Evolutionary conservation across 2,797 vertebrate genomes (phyloP).

Genomic region (Pteronotus mesoamericanus): DNA sequence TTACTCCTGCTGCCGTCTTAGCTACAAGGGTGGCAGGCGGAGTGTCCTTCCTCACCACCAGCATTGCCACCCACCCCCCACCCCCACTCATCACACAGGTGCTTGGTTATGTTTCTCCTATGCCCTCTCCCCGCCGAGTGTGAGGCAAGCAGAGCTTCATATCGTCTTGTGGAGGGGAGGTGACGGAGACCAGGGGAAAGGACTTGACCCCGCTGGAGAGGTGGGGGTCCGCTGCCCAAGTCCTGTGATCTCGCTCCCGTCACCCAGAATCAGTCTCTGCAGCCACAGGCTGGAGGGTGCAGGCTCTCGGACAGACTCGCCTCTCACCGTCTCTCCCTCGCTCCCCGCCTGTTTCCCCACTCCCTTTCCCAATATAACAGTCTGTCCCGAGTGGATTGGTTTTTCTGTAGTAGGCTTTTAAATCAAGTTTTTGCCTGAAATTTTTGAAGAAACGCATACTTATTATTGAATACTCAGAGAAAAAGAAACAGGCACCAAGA

Average conservation of each 20-base stretch:
- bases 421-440: neutral
- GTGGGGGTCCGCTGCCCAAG: neutral
- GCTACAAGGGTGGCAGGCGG: neutral
- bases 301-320: accelerated
- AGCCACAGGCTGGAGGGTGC: neutral
- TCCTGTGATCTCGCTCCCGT: accelerated
- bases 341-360: neutral
- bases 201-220: neutral
- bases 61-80: neutral
- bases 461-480: neutral
- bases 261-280: accelerated
- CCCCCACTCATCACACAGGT: accelerated
- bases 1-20: no score
- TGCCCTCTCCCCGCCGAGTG: accelerated
- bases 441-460: neutral
- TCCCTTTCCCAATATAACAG: neutral
- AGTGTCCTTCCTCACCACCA: neutral
- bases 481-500: neutral
- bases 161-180: neutral
- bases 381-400: neutral
- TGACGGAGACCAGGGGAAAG: neutral
- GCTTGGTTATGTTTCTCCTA: neutral
- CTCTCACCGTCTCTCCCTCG: neutral
- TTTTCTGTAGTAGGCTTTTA: neutral
- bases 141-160: neutral